Base-by-base conservation (phyloP, 2,113 vertebrate genomes). In the Sigmodon hispidus region DNA sequence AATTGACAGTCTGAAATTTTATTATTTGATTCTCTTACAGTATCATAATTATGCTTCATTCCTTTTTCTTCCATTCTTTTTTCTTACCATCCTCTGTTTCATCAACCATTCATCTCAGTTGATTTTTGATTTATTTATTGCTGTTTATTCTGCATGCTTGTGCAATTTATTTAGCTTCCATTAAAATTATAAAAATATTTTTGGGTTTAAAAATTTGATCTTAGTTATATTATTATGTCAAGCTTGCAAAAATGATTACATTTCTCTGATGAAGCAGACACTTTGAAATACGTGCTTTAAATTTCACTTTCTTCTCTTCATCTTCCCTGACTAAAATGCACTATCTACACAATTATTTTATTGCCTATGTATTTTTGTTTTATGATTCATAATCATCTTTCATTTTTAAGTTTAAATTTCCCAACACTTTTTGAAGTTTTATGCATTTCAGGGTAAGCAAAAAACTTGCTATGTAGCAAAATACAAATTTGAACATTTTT, bases 391-490 rank as follows among this genome's bases (percentile, higher is more conserved):
- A 63, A 43, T 40, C 1, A 55, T 67, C 24, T 77, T 85, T 72
- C 31, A 45, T 87, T n/a, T 89, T 24, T 89, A n/a, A 67, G 34
- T 90, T 92, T 72, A 91, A 43, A 76, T 75, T 91, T 69, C 36
- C 57, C 6, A 36, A 7, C 34, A 3, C 10, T 57, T 55, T n/a
- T 55, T 80, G 21, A 10, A 22, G 17, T 80, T 80, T 80, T 19
- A 24, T 57, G 19, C 13, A 80, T 80, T n/a, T 80, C 34, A n/a
- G 94, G 3, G 43, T 59, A 16, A 26, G 6, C 7, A 26, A 36
- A 81, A 81, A 26, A 81, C 6, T 40, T 81, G 8, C 22, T 59
- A 7, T 81, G 11, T 57, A 40, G 36, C 36, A n/a, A 81, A 57
- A 10, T 5, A 57, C 15, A 40, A 57, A n/a, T 13, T 40, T 40